Evolutionary conservation across 2,113 vertebrate genomes (phyloP).

Genomic region (Notothenia rossii): DNA sequence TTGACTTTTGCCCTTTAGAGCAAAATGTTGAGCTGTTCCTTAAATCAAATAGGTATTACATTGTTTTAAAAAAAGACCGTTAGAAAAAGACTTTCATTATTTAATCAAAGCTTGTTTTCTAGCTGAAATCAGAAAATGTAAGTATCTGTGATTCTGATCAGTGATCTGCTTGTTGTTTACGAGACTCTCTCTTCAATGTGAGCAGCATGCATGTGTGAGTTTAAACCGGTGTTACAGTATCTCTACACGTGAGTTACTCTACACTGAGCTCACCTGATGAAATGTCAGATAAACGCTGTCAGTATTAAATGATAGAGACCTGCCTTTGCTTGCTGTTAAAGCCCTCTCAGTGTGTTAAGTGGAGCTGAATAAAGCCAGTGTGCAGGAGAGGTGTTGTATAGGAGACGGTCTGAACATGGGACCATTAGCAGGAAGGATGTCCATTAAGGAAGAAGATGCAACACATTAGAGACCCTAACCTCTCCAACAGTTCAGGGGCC

Average conservation of each 20-base stretch:
- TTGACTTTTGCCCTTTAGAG: background rate
- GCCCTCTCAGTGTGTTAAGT: conserved; percentile 44
- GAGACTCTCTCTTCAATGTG: background rate
- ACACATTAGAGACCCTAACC: conserved; percentile 70
- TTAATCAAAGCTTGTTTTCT: background rate
- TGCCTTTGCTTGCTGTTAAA: conserved; percentile 37
- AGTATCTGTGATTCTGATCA: background rate
- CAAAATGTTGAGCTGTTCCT: background rate
- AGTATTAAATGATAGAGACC: conserved; percentile 36
- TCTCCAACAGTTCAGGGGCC: conserved; percentile 50
- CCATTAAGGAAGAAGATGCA: conserved; percentile 74
- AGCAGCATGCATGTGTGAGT: background rate
- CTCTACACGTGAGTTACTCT: background rate
- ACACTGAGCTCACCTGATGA: conserved; percentile 23
- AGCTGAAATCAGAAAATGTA: no score
- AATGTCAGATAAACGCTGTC: conserved; percentile 43
- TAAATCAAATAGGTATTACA: background rate
- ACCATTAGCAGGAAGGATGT: conserved; percentile 76
- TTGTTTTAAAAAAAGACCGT: background rate
- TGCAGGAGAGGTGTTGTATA: conserved; percentile 47
- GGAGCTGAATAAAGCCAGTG: conserved; percentile 53
- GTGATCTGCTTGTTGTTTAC: background rate
- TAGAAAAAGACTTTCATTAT: background rate
- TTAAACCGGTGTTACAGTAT: conserved; percentile 1
- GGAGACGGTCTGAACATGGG: conserved; percentile 33